Evolutionary conservation across 1,140 invertebrate species (phyloP), one percentile per base, ranked within the genome.

Genomic region (Acyrthosiphon pisum): DNA sequence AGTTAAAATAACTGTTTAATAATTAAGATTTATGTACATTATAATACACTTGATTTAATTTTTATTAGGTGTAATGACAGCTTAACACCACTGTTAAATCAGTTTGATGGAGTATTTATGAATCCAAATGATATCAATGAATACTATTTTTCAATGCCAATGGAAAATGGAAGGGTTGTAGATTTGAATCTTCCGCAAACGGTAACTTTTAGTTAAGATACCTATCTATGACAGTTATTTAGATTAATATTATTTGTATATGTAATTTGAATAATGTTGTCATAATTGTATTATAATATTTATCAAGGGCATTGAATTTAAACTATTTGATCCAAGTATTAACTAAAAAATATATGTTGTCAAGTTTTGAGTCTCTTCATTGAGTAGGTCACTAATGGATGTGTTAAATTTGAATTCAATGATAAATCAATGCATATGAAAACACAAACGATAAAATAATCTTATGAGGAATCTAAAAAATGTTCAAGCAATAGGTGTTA

Each of bases 111-210:
- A 41, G 48, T 86, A 4, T 48, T 84, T 22, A 14, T 83, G n/a
- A 37, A 83, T 48, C 44, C 37, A 84, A 91, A 48, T 83, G 76
- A 92, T 48, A 4, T 83, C 4, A 83, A 76, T 84, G 91, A 93
- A 6, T 93, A 84, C 20, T 83, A 35, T 86, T 93, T 50, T 86
- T 86, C 91, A 37, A 84, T 92, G 91, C 91, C 91, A 30, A 93
- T 84, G 81, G 91, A 93, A 56, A 93, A 93, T 93, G 91, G 91
- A 41, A 93, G 4, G 56, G 14, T 93, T 86, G 91, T 93, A 14
- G 81, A 93, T 41, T 93, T 93, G 26, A 93, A 93, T 86, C 81
- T 44, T 86, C 91, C 91, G 20, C 81, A 48, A 41, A 41, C 81
- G 53, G 91, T 93, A 86, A 92, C 26, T 83, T 41, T 84, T n/a